Evolutionary conservation across 2,113 vertebrate genomes (phyloP), one percentile per base, ranked within the genome.

Genomic region (Neogale vison): DNA sequence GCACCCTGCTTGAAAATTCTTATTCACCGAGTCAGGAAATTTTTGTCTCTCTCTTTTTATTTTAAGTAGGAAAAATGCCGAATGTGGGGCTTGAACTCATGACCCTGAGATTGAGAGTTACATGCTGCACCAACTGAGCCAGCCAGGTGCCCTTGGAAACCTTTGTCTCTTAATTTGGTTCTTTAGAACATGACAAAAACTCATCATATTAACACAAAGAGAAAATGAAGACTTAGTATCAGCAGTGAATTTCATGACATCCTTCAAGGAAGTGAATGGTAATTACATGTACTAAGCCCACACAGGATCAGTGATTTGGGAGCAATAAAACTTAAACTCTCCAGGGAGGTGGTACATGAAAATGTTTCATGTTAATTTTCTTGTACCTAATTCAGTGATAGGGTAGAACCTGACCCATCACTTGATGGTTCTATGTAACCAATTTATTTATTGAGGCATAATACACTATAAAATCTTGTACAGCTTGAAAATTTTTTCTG

Each of bases 171-270:
- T 82, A 90, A 50, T 11, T 18, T 21, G 24, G 47, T n/a, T 97
- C 81, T 96, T 97, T 34, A 96, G 87, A 93, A 91, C 92, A 93
- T 86, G 39, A 87, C 12, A 55, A 92, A 95, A 90, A 87, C 4
- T 74, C 59, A 59, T 52, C 21, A 67, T 59, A 63, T 10, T 84
- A 95, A 88, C 72, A 95, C 34, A 72, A 94, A 88, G 31, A 88
- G 10, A 55, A 86, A 34, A 85, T 65, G 85, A 93, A 39, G 55
- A 86, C 21, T 88, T 76, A 74, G 0, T 92, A 84, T 65, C 45
- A 87, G 34, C 65, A 47, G 59, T 84, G 21, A 90, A 93, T 88
- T 92, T 85, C 71, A 74, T 31, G 20, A 94, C 17, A 83, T 71
- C 8, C 89, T 88, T 85, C 15, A 90, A 90, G 20, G 42, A 47